These are phyloP conservation scores for Drosophila meridionalis DNA, from an alignment of 2,888 invertebrate species.

Conservation along the genomic window DNA sequence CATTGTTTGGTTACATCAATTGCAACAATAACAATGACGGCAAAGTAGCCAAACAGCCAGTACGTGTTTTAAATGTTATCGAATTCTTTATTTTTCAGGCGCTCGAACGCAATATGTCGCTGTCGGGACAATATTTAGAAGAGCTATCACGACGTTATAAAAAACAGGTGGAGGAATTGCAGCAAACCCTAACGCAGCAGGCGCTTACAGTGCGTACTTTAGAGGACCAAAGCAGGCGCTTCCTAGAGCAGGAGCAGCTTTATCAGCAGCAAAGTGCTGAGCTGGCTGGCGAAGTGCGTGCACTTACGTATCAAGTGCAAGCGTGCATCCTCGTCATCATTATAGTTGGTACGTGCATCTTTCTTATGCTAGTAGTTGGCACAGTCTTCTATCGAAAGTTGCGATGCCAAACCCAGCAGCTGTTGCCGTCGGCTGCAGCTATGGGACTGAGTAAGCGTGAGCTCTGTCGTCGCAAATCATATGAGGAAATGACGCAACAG, in stretches of 20 bases:
- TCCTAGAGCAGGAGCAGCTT: conserved; percentile 91
- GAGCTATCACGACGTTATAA: conserved; percentile 97
- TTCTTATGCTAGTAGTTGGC: conserved; percentile 80
- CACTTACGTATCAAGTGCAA: conserved; percentile 87
- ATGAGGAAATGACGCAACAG: conserved; percentile 87
- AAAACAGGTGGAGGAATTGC: conserved; percentile 98
- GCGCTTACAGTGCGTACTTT: conserved; percentile 91
- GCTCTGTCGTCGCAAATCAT: conserved; percentile 87
- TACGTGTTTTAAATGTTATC: conserved; percentile 13
- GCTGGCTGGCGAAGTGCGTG: conserved; percentile 88
- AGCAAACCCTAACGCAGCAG: conserved; percentile 92
- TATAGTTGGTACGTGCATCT: conserved; percentile 82
- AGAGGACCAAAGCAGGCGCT: conserved; percentile 89
- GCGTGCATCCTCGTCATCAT: conserved; percentile 83
- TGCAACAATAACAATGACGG: neutral
- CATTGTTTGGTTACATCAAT: conserved; percentile 36
- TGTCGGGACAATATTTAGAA: conserved; percentile 98
- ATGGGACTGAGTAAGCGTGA: conserved; percentile 45
- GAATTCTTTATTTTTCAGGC: conserved; percentile 87
- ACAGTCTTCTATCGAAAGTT: conserved; percentile 82
- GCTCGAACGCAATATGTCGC: conserved; percentile 97
- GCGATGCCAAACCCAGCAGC: conserved; percentile 74
- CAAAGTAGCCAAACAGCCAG: conserved; percentile 13
- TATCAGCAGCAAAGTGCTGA: conserved; percentile 91
- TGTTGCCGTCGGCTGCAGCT: conserved; percentile 40